Conservation (phyloP, 2,797 vertebrate species). For the Eidolon dupreanum region DNA sequence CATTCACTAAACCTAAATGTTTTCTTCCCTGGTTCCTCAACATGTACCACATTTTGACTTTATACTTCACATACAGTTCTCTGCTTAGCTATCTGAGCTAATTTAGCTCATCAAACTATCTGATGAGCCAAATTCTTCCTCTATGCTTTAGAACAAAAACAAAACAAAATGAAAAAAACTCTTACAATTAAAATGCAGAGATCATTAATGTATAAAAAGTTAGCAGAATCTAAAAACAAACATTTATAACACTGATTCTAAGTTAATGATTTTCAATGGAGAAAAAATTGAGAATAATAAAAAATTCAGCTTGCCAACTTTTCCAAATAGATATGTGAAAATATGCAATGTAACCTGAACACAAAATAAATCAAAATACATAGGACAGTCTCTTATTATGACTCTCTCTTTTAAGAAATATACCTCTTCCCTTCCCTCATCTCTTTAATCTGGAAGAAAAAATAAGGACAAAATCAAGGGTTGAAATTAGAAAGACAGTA, state of each 20-base stretch:
- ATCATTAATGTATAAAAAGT: background rate
- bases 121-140: background rate
- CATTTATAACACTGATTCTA: background rate
- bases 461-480: background rate
- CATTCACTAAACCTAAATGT: background rate
- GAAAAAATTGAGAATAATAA: background rate
- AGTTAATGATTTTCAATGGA: background rate
- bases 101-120: background rate
- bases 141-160: background rate
- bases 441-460: background rate
- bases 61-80: background rate
- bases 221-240: slow-evolving; percentile 30
- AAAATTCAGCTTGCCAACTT: background rate
- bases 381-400: background rate
- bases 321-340: slow-evolving; percentile 40
- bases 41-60: background rate
- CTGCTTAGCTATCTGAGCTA: background rate
- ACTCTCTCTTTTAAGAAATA: background rate
- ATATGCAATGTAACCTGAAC: background rate
- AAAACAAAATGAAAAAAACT: background rate
- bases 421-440: background rate
- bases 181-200: background rate
- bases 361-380: slow-evolving; percentile 1
- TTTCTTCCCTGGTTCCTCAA: background rate
- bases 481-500: background rate